Evolutionary conservation across 2,888 invertebrate genomes (phyloP).

Genomic region (Caenorhabditis auriculariae): DNA sequence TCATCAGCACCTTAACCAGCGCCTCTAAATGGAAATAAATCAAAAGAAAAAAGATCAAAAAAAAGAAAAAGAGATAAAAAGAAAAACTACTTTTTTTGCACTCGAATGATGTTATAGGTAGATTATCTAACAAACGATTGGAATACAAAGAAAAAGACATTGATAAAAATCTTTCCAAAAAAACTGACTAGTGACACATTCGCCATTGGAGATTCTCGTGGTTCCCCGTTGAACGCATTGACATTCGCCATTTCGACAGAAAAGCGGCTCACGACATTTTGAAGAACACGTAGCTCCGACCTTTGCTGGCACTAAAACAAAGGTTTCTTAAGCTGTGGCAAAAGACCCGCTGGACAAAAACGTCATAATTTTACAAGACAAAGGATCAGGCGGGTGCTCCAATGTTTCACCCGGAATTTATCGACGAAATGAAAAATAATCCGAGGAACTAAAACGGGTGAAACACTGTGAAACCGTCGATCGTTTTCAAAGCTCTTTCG

Average conservation of each 20-base stretch:
- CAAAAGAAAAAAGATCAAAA: no score
- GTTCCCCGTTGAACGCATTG: constrained; percentile 62
- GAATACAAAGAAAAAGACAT: not conserved
- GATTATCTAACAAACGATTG: not conserved
- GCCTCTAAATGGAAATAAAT: no score
- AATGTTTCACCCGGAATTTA: no score
- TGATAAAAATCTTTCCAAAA: no score
- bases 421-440: no score
- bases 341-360: not conserved
- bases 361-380: no score
- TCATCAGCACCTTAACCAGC: no score
- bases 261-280: constrained; percentile 61
- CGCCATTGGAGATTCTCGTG: constrained; percentile 57
- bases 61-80: no score
- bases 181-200: constrained; percentile 54
- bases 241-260: constrained; percentile 60
- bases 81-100: not conserved
- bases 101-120: not conserved
- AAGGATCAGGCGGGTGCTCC: no score
- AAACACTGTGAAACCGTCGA: not conserved
- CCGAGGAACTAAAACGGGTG: no score
- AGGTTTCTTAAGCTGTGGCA: not conserved
- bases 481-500: no score
- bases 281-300: constrained; percentile 53
- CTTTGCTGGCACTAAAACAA: constrained; percentile 55